Base-by-base conservation (phyloP, 1,140 invertebrate species). In the Apis dorsata region DNA sequence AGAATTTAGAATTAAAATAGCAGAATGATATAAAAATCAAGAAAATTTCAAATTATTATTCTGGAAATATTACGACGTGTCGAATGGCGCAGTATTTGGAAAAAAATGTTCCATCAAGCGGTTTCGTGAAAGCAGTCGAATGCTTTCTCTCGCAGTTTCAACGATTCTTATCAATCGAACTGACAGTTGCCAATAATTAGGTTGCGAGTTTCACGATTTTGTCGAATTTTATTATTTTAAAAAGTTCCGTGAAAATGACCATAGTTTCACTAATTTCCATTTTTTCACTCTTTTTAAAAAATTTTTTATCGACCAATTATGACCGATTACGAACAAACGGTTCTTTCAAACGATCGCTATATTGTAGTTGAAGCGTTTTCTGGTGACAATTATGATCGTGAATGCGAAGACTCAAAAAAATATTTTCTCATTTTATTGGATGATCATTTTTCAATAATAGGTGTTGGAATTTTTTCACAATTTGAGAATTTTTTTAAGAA, bases 51-150 rank as follows among this genome's bases (percentile, higher is more conserved):
- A 49, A 21, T 4, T 69, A 12, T 7, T 51, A 9, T 13, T 21
- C 19, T 44, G 63, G 63, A 44, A 44, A 34, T 55, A 12, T 51
- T 2, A 21, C 49, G 13, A 24, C 15, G 51, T 34, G n/a, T n/a
- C 19, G 24, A 12, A 10, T 70, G 7, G 68, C 49, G 21, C 24
- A 15, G 21, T 49, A 15, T 17, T 24, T 10, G 59, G 24, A 55
- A 63, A 68, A 76, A 79, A 66, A 9, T 62, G 13, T 28, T 57
- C 55, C 11, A 19, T 34, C n/a, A 55, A n/a, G 55, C n/a, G 24
- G 55, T 79, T 71, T 79, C 57, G 77, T 79, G 77, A 79, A 79
- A 79, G 77, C 77, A 51, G 13, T 4, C 55, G n/a, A 34, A 70
- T 79, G 66, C 77, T 79, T 79, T 79, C 77, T 53, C 77, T 34